Evolutionary conservation across 2,888 invertebrate species (phyloP).

Genomic region (Furcula furcula): DNA sequence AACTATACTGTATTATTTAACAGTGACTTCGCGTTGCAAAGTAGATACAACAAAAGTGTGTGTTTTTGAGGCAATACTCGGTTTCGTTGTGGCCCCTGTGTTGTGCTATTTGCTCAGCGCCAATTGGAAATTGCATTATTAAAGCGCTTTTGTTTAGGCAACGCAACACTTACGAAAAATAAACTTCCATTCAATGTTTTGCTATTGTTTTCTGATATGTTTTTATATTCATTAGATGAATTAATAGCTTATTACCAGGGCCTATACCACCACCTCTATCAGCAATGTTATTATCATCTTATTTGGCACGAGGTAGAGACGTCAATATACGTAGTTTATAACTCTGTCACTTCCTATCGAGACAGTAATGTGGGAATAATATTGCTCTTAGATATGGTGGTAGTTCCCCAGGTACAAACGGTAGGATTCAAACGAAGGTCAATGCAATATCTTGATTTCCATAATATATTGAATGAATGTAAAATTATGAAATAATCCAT

Average conservation of each 20-base stretch:
- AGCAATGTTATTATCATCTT: no score
- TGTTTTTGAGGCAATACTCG: conserved; percentile 45
- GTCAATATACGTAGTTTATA: no score
- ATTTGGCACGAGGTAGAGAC: no score
- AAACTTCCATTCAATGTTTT: conserved; percentile 11
- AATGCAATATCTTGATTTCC: no score
- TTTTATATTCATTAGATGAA: conserved; percentile 4
- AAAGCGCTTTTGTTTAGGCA: conserved; percentile 78
- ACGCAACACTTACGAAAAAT: conserved; percentile 65
- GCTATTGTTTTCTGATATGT: conserved; percentile 15
- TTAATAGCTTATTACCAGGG: background rate
- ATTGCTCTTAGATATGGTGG: no score
- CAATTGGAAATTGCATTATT: conserved; percentile 83
- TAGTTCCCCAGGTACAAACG: no score
- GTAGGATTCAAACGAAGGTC: no score
- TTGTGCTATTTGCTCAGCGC: conserved; percentile 75
- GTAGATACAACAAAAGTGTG: conserved; percentile 42
- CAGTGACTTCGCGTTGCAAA: conserved; percentile 7
- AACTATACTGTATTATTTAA: conserved; percentile 15
- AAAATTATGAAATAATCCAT: no score
- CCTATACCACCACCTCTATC: no score
- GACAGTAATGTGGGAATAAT: no score
- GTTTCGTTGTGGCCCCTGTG: conserved; percentile 59
- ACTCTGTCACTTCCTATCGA: no score
- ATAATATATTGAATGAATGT: no score